Percentiles rank a stretch among this genome's conserved stretches.
Conservation (phyloP, 2,797 vertebrate genomes). For the Paratrypauchen microcephalus region DNA sequence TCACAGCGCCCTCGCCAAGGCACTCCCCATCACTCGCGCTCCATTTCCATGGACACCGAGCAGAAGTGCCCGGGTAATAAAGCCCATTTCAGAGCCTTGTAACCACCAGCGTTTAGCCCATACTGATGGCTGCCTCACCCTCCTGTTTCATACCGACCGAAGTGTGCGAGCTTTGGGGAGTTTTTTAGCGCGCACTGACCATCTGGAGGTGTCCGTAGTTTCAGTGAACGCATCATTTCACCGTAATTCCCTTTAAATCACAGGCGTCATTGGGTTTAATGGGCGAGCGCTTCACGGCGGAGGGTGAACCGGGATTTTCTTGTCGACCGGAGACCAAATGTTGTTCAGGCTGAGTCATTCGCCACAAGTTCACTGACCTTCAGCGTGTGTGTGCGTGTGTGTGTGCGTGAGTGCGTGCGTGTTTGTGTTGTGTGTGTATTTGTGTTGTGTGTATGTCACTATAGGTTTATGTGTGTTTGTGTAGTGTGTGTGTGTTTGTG, state of each 20-base stretch:
- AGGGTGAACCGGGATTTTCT: slow-evolving; percentile 71
- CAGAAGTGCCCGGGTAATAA: slow-evolving; percentile 47
- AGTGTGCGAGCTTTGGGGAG: slow-evolving; percentile 38
- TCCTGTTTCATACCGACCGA: slow-evolving; percentile 45
- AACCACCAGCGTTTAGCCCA: slow-evolving; percentile 55
- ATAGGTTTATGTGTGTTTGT: too few species aligned
- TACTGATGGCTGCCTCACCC: slow-evolving; percentile 42
- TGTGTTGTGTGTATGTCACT: too few species aligned
- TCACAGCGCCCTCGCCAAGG: slow-evolving; percentile 40
- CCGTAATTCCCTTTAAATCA: slow-evolving; percentile 78
- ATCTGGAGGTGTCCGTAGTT: slow-evolving; percentile 75
- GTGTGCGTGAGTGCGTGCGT: too few species aligned
- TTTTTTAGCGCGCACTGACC: slow-evolving; percentile 69
- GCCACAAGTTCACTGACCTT: slow-evolving; percentile 79
- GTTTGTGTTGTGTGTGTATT: too few species aligned
- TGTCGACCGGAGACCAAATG: slow-evolving; percentile 66
- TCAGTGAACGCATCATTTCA: slow-evolving; percentile 77
- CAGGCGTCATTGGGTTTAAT: slow-evolving; percentile 79
- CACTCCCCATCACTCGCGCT: slow-evolving; percentile 21
- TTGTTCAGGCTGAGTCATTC: slow-evolving; percentile 70
- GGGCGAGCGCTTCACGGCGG: slow-evolving; percentile 75
- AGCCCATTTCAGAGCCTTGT: slow-evolving; percentile 63
- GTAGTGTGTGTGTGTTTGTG: too few species aligned
- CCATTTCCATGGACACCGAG: slow-evolving; percentile 29
- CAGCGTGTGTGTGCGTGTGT: slow-evolving; percentile 48